A percentile compares a stretch with the other conserved stretches of the same genome.
Conservation (phyloP, 2,888 invertebrate species). For the Dicycla oo region DNA sequence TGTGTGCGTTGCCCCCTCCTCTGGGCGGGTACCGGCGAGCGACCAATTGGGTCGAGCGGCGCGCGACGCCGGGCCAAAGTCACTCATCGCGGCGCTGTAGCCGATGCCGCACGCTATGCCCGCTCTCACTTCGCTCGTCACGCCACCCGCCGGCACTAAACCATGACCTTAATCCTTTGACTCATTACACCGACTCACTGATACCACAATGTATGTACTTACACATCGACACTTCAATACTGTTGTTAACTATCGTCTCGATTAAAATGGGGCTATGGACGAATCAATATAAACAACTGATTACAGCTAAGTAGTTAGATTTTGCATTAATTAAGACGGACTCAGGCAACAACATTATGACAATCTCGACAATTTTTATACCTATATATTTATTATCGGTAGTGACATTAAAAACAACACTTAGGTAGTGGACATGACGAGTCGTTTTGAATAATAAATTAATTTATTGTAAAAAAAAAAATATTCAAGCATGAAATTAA, state of each 20-base stretch:
- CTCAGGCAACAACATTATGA: slow-evolving; percentile 4
- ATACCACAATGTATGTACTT: slow-evolving; percentile 58
- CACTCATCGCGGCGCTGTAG: slow-evolving; percentile 81
- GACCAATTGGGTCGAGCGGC: slow-evolving; percentile 90
- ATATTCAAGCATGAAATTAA: background rate
- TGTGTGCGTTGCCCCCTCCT: slow-evolving; percentile 88
- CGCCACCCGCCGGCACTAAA: slow-evolving; percentile 67
- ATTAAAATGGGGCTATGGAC: slow-evolving; percentile 1
- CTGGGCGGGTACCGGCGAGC: slow-evolving; percentile 84
- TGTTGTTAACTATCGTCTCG: slow-evolving; percentile 5
- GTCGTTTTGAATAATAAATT: background rate
- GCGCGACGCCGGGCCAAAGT: slow-evolving; percentile 87
- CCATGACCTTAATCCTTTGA: slow-evolving; percentile 75
- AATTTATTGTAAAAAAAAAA: background rate
- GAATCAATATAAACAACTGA: slow-evolving; percentile 1
- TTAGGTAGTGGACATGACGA: background rate
- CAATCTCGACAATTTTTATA: background rate
- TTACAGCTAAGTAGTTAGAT: slow-evolving; percentile 3
- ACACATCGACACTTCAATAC: slow-evolving; percentile 37
- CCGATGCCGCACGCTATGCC: slow-evolving; percentile 74
- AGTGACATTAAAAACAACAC: background rate
- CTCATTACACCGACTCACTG: slow-evolving; percentile 67
- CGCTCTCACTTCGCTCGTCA: slow-evolving; percentile 51
- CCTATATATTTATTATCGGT: background rate
- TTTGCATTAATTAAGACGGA: background rate